A percentile compares a stretch with the other conserved stretches of the same genome.
These are phyloP conservation scores for Thalpophila matura DNA, from an alignment of 2,888 invertebrate genomes.

Conservation along the genomic window DNA sequence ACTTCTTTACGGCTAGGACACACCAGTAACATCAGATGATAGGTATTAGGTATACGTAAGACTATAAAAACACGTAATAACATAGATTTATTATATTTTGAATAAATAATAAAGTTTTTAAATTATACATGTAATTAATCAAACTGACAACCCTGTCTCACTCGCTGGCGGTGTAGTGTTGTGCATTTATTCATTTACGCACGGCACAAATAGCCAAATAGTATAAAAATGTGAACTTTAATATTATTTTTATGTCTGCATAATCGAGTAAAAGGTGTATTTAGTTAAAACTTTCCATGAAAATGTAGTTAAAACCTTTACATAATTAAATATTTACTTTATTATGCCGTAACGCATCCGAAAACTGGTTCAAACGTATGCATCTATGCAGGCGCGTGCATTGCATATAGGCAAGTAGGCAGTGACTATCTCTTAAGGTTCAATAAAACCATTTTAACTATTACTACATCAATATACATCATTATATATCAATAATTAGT, in stretches of 20 bases:
- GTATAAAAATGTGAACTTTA: no score
- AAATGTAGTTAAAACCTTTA: constrained; percentile 3
- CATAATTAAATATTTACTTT: constrained; percentile 37
- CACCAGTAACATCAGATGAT: constrained; percentile 66
- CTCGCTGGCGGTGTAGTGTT: constrained; percentile 31
- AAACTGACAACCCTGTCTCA: constrained; percentile 37
- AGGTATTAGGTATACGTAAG: constrained; percentile 61
- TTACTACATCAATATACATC: no score
- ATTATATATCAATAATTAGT: no score
- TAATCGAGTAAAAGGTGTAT: not conserved
- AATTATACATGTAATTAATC: constrained; percentile 25
- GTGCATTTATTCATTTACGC: constrained; percentile 5
- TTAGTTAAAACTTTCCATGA: constrained; percentile 6
- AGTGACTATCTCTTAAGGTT: no score
- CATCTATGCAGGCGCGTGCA: no score
- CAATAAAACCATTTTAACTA: no score
- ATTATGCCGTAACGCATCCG: constrained; percentile 36
- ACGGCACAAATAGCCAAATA: no score
- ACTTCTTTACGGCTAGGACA: constrained; percentile 80
- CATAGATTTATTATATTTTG: constrained; percentile 53
- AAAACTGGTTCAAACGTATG: constrained; percentile 56
- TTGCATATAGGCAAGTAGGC: no score
- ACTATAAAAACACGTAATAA: constrained; percentile 65
- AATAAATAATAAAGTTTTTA: constrained; percentile 61
- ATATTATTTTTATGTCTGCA: no score